Base-by-base conservation (phyloP, 2,113 vertebrate species). In the Triplophysa siluroides region DNA sequence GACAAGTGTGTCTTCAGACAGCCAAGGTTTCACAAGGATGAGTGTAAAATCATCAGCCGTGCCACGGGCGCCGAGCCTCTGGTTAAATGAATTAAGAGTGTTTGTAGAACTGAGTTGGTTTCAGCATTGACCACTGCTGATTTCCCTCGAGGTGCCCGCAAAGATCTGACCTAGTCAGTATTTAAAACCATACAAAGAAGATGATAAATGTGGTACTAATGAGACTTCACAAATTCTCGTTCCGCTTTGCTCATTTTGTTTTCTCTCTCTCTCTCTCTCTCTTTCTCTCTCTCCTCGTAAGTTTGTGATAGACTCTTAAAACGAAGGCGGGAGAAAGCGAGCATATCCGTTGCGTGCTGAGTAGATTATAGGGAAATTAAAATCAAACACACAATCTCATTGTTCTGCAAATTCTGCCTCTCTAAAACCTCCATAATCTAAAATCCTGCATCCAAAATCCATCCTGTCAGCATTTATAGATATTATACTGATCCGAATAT, bases 141-240 rank as follows among this genome's bases (percentile, higher is more conserved):
- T 94, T 93, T 94, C 92, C 92, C 93, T 86, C n/a, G 91, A 91
- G 92, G 90, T 92, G 90, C 88, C 90, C 90, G 91, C 91, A 92
- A 90, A 90, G 91, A 93, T 92, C 90, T 93, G 92, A 93, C 93
- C 91, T 88, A 91, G 91, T 92, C 91, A 92, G 91, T 92, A 90
- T 92, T 92, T 92, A 91, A 92, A 93, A 92, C 92, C 91, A 89
- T 90, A 92, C 89, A 91, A 90, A 91, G 90, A 90, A 90, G 91
- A 92, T 92, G 92, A 93, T 93, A 93, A 93, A 92, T 93, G 92
- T 91, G 91, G 84, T 91, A 90, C 91, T 92, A 93, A 93, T 92
- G 92, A 93, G 91, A 90, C 89, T 87, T 89, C 86, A 87, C 72
- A 85, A 88, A 90, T 90, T 91, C 89, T 90, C 90, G 21, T 76